phyloP scores from a whole-genome alignment of 2,797 vertebrate genomes.

The Poecilia gillii region DNA sequence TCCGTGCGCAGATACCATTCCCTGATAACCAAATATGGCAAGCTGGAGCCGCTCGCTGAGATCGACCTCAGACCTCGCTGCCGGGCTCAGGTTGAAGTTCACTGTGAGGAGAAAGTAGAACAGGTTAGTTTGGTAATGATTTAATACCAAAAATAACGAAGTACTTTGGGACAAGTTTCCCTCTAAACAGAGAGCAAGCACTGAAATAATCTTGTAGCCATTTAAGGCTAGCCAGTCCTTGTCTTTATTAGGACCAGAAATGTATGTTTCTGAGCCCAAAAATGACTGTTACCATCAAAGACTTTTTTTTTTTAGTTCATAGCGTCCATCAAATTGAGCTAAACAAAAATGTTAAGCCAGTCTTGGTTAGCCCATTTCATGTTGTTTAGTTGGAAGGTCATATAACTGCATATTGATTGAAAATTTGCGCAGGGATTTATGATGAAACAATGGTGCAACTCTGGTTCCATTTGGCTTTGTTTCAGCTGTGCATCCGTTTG shows the following conservation, averaged over 20 bases:
- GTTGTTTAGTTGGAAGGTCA: not conserved
- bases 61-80: slow-evolving; percentile 95
- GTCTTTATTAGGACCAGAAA: not conserved
- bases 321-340: not conserved
- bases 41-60: slow-evolving; percentile 93
- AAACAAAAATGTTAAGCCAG: not conserved
- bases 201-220: not conserved
- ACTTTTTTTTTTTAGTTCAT: not conserved
- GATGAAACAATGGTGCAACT: not conserved
- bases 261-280: not conserved
- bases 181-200: not conserved
- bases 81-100: slow-evolving; percentile 91
- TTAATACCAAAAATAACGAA: not conserved
- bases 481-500: slow-evolving; percentile 88
- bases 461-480: slow-evolving; percentile 3
- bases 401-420: not conserved
- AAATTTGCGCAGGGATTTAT: not conserved
- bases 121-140: slow-evolving; percentile 68
- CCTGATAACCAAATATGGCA: slow-evolving; percentile 94
- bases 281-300: not conserved
- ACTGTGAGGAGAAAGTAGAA: slow-evolving; percentile 93
- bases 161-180: not conserved
- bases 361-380: not conserved
- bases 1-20: slow-evolving; percentile 87
- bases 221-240: not conserved